Percentiles rank a stretch among this genome's conserved stretches.
Conservation (phyloP, 2,113 vertebrate genomes). For the Semicossyphus pulcher region DNA sequence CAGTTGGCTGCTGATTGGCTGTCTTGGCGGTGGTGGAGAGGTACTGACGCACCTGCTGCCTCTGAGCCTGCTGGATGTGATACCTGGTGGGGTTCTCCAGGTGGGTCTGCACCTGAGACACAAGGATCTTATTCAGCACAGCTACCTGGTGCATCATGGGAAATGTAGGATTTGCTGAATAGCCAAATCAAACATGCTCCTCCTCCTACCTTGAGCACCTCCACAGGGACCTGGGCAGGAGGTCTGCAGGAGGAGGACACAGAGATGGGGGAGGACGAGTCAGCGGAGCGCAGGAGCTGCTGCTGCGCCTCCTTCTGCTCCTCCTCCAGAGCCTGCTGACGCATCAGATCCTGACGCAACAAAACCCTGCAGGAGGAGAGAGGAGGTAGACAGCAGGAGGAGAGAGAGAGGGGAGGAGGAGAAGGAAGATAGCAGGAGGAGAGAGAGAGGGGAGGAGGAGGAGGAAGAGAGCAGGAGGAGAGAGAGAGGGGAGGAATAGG, state of each 20-base stretch:
- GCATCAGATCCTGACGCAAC: constrained; percentile 91
- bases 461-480: too few relatives aligned
- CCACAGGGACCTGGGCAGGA: constrained; percentile 89
- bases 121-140: not conserved
- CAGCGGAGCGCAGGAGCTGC: constrained; percentile 37
- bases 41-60: constrained; percentile 90
- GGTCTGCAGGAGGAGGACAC: constrained; percentile 73
- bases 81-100: constrained; percentile 91
- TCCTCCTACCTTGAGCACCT: constrained; percentile 88
- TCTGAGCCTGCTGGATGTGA: constrained; percentile 89
- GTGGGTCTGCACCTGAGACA: constrained; percentile 87
- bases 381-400: not conserved
- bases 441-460: not conserved
- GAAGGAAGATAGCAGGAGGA: not conserved
- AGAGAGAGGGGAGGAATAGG: too few relatives aligned
- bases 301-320: constrained; percentile 87
- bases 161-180: too few relatives aligned
- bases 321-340: constrained; percentile 89
- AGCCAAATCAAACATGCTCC: too few relatives aligned
- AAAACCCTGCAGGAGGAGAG: constrained; percentile 77
- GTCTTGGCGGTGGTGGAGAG: constrained; percentile 85
- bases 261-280: constrained; percentile 77
- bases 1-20: constrained; percentile 76
- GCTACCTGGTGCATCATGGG: constrained; percentile 8
- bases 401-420: not conserved